phyloP scores from a whole-genome alignment of 1,140 invertebrate species.

The Lethrus apterus region DNA sequence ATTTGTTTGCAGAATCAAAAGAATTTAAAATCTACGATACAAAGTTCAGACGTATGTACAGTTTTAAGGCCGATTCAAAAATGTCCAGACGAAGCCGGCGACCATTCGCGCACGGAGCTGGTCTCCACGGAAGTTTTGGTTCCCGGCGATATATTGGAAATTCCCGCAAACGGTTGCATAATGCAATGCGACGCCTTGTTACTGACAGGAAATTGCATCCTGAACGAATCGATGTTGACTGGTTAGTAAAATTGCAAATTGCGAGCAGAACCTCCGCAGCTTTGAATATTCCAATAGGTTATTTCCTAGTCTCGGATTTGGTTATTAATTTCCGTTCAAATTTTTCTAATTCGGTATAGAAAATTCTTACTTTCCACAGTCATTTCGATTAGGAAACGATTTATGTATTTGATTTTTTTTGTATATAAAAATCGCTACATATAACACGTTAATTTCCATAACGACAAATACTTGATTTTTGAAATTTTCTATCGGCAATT shows the following conservation, averaged over 20 bases:
- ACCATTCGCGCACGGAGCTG: slow-evolving; percentile 21
- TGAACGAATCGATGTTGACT: slow-evolving; percentile 97
- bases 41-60: slow-evolving; percentile 58
- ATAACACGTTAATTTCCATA: no score
- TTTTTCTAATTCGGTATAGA: no score
- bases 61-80: slow-evolving; percentile 43
- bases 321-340: no score
- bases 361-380: no score
- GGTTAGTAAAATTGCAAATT: slow-evolving; percentile 55
- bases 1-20: slow-evolving; percentile 57
- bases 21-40: slow-evolving; percentile 62
- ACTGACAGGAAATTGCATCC: slow-evolving; percentile 77
- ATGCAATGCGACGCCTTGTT: slow-evolving; percentile 83
- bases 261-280: no score
- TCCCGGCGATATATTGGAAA: slow-evolving; percentile 73
- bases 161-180: slow-evolving; percentile 69
- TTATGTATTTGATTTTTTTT: no score
- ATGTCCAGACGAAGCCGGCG: slow-evolving; percentile 16
- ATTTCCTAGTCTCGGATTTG: no score
- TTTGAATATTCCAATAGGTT: no score
- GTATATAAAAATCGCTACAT: no score
- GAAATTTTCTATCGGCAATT: no score
- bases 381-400: no score
- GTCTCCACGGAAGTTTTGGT: slow-evolving; percentile 60
- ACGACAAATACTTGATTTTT: no score